Conservation (phyloP, 1,140 invertebrate genomes). For the Mercenaria mercenaria region DNA sequence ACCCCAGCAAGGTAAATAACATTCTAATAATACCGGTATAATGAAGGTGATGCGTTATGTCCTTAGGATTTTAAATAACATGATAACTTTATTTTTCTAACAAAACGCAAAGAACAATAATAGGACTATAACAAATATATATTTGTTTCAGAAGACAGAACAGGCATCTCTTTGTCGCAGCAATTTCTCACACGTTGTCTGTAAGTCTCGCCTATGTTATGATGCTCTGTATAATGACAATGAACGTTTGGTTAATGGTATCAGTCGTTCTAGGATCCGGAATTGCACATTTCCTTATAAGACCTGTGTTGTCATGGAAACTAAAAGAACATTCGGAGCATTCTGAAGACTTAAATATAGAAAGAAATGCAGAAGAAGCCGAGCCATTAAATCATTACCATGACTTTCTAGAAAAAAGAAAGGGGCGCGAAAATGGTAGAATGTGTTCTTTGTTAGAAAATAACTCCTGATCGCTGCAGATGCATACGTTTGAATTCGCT, state of each 20-base stretch:
- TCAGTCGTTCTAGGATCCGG: constrained; percentile 54
- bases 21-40: no score
- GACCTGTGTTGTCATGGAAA: background rate
- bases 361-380: background rate
- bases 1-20: no score
- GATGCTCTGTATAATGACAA: constrained; percentile 71
- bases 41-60: no score
- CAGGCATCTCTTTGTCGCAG: background rate
- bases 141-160: background rate
- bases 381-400: background rate
- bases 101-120: no score
- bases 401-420: no score
- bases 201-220: constrained; percentile 52
- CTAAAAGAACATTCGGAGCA: background rate
- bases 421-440: no score
- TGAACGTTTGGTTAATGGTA: constrained; percentile 67
- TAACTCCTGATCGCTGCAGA: no score
- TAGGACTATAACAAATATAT: no score
- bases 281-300: constrained; percentile 44
- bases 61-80: no score
- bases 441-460: no score
- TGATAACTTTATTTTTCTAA: no score
- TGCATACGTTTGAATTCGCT: no score
- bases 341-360: background rate
- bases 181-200: constrained; percentile 31